Conservation (phyloP, 2,113 vertebrate species). For the Pseudolaguvia tuberculata region DNA sequence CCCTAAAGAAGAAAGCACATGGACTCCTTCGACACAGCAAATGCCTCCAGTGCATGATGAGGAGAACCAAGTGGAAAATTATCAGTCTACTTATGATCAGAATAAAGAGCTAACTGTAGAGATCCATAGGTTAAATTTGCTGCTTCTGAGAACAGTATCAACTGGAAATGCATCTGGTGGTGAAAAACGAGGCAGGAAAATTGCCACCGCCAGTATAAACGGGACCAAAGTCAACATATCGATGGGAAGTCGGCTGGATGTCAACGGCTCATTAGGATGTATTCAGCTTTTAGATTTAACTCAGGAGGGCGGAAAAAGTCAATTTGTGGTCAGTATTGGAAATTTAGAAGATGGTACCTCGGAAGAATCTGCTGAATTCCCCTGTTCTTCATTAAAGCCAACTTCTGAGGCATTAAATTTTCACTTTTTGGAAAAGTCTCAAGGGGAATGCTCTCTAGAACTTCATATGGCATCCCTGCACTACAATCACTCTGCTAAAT, state of each 20-base stretch:
- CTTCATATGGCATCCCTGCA: conserved; percentile 94
- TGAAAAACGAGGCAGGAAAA: conserved; percentile 87
- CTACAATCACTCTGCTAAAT: conserved; percentile 94
- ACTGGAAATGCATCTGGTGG: conserved; percentile 68
- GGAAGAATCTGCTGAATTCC: conserved; percentile 59
- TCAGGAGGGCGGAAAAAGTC: conserved; percentile 80
- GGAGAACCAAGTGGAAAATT: conserved; percentile 68
- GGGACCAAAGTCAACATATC: conserved; percentile 92
- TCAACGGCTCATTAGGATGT: conserved; percentile 89
- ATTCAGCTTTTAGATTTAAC: conserved; percentile 89
- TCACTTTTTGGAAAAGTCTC: conserved; percentile 75
- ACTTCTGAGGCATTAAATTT: conserved; percentile 84
- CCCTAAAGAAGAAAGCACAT: conserved; percentile 82
- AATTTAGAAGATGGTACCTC: conserved; percentile 63
- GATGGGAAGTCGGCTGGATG: conserved; percentile 79
- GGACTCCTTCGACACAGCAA: conserved; percentile 69
- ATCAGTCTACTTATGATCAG: conserved; percentile 83
- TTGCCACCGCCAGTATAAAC: conserved; percentile 92
- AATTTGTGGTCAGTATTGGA: conserved; percentile 93
- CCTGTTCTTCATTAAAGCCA: conserved; percentile 58
- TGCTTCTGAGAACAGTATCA: conserved; percentile 85
- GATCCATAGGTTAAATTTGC: conserved; percentile 88
- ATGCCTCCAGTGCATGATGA: conserved; percentile 61
- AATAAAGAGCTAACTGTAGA: conserved; percentile 92
- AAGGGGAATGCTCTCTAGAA: conserved; percentile 83